Evolutionary conservation across 2,888 invertebrate genomes (phyloP).

Genomic region (Podabrus alpinus): DNA sequence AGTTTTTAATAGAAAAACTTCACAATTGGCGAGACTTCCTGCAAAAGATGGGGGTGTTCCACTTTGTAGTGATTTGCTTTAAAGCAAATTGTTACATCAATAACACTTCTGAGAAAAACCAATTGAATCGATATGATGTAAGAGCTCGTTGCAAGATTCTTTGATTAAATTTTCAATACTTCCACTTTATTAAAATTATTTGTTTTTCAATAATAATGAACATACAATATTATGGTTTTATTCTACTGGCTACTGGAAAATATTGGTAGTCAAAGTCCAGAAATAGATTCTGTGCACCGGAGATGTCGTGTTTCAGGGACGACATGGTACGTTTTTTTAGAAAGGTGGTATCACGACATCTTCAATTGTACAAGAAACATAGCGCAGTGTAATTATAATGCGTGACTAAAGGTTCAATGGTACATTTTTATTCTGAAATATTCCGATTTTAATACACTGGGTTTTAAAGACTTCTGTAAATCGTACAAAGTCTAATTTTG

Average conservation of each 20-base stretch:
- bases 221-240: no score
- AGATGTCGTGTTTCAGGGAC: background rate
- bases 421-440: no score
- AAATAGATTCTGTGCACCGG: no score
- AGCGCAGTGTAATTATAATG: background rate
- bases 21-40: background rate
- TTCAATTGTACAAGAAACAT: background rate
- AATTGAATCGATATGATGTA: background rate
- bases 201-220: background rate
- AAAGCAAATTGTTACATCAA: background rate
- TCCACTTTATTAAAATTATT: background rate
- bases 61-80: no score
- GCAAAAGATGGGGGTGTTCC: no score
- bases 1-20: background rate
- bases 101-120: background rate
- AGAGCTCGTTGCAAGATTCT: background rate
- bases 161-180: background rate
- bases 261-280: background rate
- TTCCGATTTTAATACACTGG: no score
- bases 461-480: no score
- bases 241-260: background rate
- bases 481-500: no score
- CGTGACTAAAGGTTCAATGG: no score
- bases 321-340: background rate
- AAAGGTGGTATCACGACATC: background rate